phyloP scores from a whole-genome alignment of 2,113 vertebrate species.

The Petrocephalus microphthalmus region DNA sequence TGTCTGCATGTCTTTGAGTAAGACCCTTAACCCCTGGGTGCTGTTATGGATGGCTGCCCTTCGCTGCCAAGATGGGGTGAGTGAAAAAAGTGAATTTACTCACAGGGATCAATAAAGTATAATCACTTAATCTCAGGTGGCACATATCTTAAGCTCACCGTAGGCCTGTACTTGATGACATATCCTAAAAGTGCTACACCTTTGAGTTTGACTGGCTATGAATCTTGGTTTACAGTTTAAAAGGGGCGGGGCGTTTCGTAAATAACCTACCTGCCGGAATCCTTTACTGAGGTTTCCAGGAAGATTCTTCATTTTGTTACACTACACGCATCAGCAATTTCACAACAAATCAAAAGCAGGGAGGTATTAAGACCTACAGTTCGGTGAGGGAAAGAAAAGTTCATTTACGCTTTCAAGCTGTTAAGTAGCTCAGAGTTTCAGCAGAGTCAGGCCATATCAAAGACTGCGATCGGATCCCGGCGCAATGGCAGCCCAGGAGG shows the following conservation, averaged over 20 bases:
- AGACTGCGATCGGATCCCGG: neutral
- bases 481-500: constrained; percentile 50
- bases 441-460: neutral
- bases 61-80: too few species aligned
- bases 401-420: neutral
- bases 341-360: neutral
- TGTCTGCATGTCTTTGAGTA: too few species aligned
- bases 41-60: too few species aligned
- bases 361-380: neutral
- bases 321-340: neutral
- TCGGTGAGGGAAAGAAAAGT: neutral
- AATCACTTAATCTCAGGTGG: too few species aligned
- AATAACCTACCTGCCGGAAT: neutral
- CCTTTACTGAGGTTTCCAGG: neutral
- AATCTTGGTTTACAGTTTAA: neutral
- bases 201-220: neutral
- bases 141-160: neutral
- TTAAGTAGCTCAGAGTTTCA: neutral
- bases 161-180: neutral
- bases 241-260: neutral
- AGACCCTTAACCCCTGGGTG: too few species aligned
- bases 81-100: too few species aligned
- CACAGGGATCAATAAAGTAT: too few species aligned
- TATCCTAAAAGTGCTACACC: neutral
- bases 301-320: neutral